Base-by-base conservation (phyloP, 2,888 invertebrate genomes). In the Bunonema sp. region DNA sequence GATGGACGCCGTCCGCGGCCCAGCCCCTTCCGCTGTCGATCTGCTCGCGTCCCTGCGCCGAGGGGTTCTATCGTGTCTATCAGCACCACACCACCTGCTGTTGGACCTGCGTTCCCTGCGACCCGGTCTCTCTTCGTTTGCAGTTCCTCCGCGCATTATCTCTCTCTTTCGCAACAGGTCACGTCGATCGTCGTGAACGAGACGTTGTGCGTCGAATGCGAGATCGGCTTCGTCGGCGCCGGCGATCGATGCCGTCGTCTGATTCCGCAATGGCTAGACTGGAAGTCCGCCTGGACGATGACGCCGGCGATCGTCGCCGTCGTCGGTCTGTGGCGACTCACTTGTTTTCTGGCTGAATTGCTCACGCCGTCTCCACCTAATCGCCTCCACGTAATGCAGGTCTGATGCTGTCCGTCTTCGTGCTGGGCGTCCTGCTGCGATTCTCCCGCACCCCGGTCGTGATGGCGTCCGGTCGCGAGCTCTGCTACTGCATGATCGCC, bases 391-490 rank as follows among this genome's bases (percentile, higher is more conserved):
- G n/a, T n/a, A n/a, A n/a, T n/a, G n/a, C n/a, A n/a, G n/a, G n/a
- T n/a, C 77, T 80, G 38, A 61, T 54, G 31, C 71, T 73, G 50
- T 78, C 79, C 2, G 61, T 77, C 30, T 77, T 79, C 62, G 78
- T 79, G 2, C 71, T 77, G n/a, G 72, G 74, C 33, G 77, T 80
- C 4, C 80, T 81, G 68, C 72, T 80, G 33, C 74, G 76, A 61
- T 77, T 68, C 63, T 74, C 73, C 52, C 71, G 72, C 35, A 81
- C 81, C 0, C 81, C 81, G 0, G 75, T 82, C 26, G 64, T 61
- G 31, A 81, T 81, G 77, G 82, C 82, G 2, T 80, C 80, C 0
- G 82, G 82, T 0, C 73, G 82, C 10, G 82, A 82, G 61, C 71
- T 82, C 7, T 82, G 82, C 69, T 82, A 81, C 67, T 79, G 82